phyloP scores from a whole-genome alignment of 2,888 invertebrate species.

The Labia minor region DNA sequence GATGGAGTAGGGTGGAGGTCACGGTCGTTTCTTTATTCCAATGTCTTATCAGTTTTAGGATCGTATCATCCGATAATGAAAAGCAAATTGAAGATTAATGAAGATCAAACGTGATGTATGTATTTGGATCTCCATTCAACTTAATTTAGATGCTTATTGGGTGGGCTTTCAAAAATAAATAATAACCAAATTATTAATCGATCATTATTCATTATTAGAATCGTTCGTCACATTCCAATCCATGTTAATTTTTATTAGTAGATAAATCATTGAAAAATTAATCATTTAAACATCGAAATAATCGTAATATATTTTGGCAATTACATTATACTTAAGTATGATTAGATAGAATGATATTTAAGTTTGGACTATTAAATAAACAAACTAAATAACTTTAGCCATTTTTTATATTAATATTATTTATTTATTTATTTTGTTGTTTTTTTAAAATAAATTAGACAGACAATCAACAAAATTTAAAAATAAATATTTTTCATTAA shows the following conservation, averaged over 20 bases:
- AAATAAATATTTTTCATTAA: too few relatives aligned
- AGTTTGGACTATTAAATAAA: too few relatives aligned
- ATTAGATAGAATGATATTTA: too few relatives aligned
- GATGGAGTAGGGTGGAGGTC: not conserved
- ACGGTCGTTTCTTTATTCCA: not conserved
- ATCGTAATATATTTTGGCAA: too few relatives aligned
- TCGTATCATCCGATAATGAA: not conserved
- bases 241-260: not conserved
- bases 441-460: too few relatives aligned
- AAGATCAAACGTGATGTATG: not conserved
- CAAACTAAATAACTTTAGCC: too few relatives aligned
- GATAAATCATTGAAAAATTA: not conserved
- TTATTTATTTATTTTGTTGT: too few relatives aligned
- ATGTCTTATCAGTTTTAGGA: not conserved
- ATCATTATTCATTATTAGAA: not conserved
- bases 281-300: too few relatives aligned
- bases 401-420: too few relatives aligned
- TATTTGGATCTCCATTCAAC: conserved; percentile 8
- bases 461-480: too few relatives aligned
- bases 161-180: not conserved
- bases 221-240: not conserved
- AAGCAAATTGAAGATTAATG: conserved; percentile 8
- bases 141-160: conserved; percentile 4
- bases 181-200: not conserved
- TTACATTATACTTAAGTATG: too few relatives aligned